Evolutionary conservation across 2,797 vertebrate species (phyloP), one percentile per base, ranked within the genome.

Genomic region (Thaleichthys pacificus): DNA sequence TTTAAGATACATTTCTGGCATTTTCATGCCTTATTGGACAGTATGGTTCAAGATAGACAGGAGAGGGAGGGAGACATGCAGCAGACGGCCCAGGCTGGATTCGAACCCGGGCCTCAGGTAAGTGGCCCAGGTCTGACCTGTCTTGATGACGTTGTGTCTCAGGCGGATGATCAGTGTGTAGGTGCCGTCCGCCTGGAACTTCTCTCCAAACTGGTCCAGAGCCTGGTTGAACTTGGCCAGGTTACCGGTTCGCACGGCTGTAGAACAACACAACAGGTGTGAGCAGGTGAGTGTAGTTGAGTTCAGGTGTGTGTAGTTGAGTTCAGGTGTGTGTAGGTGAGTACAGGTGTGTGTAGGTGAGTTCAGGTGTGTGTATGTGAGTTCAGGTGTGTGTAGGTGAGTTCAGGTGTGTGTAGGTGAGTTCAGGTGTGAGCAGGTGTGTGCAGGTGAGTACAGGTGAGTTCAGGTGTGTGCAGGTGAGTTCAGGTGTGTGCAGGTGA

Each of bases 91-190:
- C 35, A 9, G 8, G 26, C 3, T 5, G 54, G 47, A 21, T 30
- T 51, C 3, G 28, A 30, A 30, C 28, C 28, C 3, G 28, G 28
- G 28, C 28, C 28, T 30, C 28, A 8, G 32, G 5, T 35, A 35
- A 11, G 3, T 21, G 5, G 24, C 85, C 82, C 77, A 35, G 5
- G 0, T 24, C 82, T 35, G 66, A 98, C 97, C 97, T 1, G 97
- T 98, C 88, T 99, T 99, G 87, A 99, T 99, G 89, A 98, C 97
- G 0, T 98, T 99, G 93, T 99, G 97, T 81, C 97, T 89, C 66
- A 99, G 93, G 7, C 97, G 95, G 82, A 99, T 99, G 91, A 99
- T 99, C n/a, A 99, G 94, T 0, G 97, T 99, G 86, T 99, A 98
- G 26, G 97, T 98, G 75, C 97, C 97, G 0, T 99, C 97, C 0